Conservation (phyloP, 2,797 vertebrate species). For the Chromis chromis region DNA sequence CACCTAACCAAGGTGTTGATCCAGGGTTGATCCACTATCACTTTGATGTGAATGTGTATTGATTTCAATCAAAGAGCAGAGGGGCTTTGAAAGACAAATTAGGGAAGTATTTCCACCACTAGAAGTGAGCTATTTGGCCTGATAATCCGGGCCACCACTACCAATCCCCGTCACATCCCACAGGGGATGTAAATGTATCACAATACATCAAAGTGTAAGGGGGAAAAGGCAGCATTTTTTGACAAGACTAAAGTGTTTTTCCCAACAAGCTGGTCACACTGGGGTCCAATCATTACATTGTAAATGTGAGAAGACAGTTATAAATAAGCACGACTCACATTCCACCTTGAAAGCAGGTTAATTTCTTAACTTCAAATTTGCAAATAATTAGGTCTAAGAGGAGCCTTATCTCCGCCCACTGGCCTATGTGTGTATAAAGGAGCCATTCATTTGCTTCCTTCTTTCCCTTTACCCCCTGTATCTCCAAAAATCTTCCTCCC, state of each 20-base stretch:
- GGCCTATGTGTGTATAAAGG: conserved; percentile 45
- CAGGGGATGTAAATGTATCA: conserved; percentile 59
- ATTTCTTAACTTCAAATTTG: conserved; percentile 62
- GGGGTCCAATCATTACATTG: neutral
- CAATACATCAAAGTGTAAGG: conserved; percentile 65
- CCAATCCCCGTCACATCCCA: conserved; percentile 45
- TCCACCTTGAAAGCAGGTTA: conserved; percentile 9
- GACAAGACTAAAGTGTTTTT: neutral
- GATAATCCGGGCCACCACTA: conserved; percentile 71
- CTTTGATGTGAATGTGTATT: conserved; percentile 82
- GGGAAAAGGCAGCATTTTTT: neutral
- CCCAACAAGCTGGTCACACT: neutral
- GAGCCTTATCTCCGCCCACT: conserved; percentile 49
- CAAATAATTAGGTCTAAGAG: conserved; percentile 67
- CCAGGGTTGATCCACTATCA: conserved; percentile 63
- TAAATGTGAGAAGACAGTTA: neutral
- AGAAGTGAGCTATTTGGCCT: conserved; percentile 70
- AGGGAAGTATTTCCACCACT: conserved; percentile 74
- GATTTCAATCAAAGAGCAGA: conserved; percentile 73
- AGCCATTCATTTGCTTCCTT: conserved; percentile 52
- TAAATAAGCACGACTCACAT: conserved; percentile 12
- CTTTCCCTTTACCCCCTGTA: conserved; percentile 55
- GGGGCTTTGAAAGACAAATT: conserved; percentile 83
- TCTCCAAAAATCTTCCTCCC: conserved; percentile 73
- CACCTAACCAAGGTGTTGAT: conserved; percentile 72